Conservation (phyloP, 2,113 vertebrate genomes). For the Dascyllus trimaculatus region DNA sequence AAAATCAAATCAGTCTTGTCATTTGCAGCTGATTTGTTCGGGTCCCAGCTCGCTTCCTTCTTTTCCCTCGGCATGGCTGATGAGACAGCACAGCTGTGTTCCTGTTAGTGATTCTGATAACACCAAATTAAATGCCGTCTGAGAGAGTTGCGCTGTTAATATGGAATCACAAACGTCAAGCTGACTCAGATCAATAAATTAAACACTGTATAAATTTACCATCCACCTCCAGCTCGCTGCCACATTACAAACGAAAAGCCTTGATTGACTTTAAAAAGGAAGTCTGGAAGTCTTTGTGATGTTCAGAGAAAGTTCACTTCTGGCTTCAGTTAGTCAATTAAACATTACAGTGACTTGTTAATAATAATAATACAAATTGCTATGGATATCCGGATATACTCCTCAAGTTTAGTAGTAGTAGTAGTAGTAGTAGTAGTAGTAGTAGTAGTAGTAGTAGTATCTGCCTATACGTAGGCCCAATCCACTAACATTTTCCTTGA, state of each 20-base stretch:
- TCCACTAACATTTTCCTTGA: too few species aligned
- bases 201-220: constrained; percentile 69
- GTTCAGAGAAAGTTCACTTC: constrained; percentile 3
- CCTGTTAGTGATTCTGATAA: constrained; percentile 67
- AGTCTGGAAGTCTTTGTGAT: not conserved
- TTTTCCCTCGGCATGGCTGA: constrained; percentile 45
- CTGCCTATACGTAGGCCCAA: too few species aligned
- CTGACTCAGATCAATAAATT: constrained; percentile 70
- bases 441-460: too few species aligned
- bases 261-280: not conserved
- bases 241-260: not conserved
- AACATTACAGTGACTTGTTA: fast-evolving
- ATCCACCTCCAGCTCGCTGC: constrained; percentile 29
- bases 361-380: not conserved
- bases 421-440: too few species aligned
- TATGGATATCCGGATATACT: too few species aligned
- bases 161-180: constrained; percentile 57
- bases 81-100: constrained; percentile 76
- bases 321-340: not conserved
- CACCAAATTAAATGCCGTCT: constrained; percentile 63
- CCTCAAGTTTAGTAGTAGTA: too few species aligned
- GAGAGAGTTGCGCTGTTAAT: constrained; percentile 57
- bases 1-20: constrained; percentile 67
- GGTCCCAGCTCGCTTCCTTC: constrained; percentile 35
- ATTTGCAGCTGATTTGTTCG: constrained; percentile 70